Conservation (phyloP, 2,888 invertebrate genomes). For the Acrobasis consociella region DNA sequence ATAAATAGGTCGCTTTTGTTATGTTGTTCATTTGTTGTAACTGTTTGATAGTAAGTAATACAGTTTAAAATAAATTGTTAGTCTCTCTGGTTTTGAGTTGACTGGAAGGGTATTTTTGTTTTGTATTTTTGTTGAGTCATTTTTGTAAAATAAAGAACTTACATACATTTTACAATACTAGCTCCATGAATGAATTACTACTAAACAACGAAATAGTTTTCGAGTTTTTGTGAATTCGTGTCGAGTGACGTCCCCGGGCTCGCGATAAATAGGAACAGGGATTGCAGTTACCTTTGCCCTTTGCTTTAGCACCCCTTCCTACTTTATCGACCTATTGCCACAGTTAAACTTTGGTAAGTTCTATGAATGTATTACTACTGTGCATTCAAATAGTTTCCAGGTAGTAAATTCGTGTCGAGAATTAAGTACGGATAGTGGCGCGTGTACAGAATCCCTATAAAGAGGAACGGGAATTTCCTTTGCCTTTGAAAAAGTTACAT, state of each 20-base stretch:
- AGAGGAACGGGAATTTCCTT: slow-evolving; percentile 54
- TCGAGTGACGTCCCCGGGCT: slow-evolving; percentile 42
- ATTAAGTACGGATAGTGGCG: slow-evolving; percentile 33
- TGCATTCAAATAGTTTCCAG: slow-evolving; percentile 10
- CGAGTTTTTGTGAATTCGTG: slow-evolving; percentile 21
- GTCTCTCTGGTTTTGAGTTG: too few species aligned
- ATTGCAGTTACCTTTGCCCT: slow-evolving; percentile 68
- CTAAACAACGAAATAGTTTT: slow-evolving; percentile 4
- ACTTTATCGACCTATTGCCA: slow-evolving; percentile 34
- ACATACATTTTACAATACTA: too few species aligned
- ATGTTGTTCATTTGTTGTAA: too few species aligned
- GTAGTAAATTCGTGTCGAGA: slow-evolving; percentile 22
- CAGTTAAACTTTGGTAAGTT: too few species aligned
- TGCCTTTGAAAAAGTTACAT: slow-evolving; percentile 45
- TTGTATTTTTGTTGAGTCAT: too few species aligned
- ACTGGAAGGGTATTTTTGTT: too few species aligned
- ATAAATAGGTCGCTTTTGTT: too few species aligned
- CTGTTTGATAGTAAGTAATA: too few species aligned
- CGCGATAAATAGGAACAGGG: slow-evolving; percentile 58
- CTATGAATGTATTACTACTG: slow-evolving; percentile 6
- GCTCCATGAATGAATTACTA: slow-evolving; percentile 5
- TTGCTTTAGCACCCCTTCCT: slow-evolving; percentile 41
- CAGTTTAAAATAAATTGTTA: too few species aligned
- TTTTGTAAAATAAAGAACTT: too few species aligned
- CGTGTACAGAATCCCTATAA: slow-evolving; percentile 53